These are phyloP conservation scores for Nymphalis io DNA, from an alignment of 1,140 invertebrate species.

Conservation along the genomic window DNA sequence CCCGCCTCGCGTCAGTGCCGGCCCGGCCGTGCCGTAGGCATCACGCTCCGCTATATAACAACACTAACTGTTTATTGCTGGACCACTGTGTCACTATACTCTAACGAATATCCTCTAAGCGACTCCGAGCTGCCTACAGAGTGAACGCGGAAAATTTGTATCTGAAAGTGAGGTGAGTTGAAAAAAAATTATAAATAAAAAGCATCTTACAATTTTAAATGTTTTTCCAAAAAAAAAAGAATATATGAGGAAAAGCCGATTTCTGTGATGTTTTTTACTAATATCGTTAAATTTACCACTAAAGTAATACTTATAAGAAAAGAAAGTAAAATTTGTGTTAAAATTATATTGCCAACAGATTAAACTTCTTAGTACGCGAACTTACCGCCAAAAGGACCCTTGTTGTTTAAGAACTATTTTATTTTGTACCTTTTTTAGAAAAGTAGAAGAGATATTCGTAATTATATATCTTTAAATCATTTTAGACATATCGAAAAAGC, in stretches of 20 bases:
- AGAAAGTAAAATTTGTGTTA: too few species aligned
- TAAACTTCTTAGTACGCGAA: too few species aligned
- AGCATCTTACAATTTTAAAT: neutral
- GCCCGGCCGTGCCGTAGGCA: constrained; percentile 76
- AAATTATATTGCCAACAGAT: too few species aligned
- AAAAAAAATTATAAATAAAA: constrained; percentile 3
- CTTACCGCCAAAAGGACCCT: too few species aligned
- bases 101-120: constrained; percentile 41
- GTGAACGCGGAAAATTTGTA: constrained; percentile 48
- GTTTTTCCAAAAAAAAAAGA: neutral
- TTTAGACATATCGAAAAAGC: too few species aligned
- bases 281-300: too few species aligned
- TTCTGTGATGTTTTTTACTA: too few species aligned
- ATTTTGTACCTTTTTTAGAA: too few species aligned
- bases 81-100: constrained; percentile 60
- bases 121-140: constrained; percentile 41
- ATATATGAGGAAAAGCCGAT: neutral
- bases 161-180: constrained; percentile 51
- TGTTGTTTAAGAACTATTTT: too few species aligned
- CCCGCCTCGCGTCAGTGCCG: constrained; percentile 74
- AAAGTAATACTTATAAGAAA: too few species aligned
- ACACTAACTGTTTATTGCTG: constrained; percentile 52
- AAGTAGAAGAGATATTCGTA: too few species aligned
- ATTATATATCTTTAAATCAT: too few species aligned
- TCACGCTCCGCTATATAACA: constrained; percentile 62